Base-by-base conservation (phyloP, 2,888 invertebrate species). In the Lycaena phlaeas region DNA sequence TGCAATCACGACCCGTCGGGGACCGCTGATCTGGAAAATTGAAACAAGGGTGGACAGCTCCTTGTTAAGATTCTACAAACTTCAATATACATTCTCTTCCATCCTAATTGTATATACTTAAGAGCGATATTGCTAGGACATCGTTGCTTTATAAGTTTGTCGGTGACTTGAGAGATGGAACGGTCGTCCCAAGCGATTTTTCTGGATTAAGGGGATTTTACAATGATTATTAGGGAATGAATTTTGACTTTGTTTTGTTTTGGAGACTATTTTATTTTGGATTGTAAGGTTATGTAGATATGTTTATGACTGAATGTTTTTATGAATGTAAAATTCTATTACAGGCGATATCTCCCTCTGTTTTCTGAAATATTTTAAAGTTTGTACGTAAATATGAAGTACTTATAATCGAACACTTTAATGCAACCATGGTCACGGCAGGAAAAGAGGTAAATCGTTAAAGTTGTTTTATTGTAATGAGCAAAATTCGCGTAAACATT, bases 11-110 rank as follows among this genome's bases (percentile, higher is more conserved):
- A 55, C 45, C 45, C 61, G 78, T 70, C 68, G 62, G 61, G 61
- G 68, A 46, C 59, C 77, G 58, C 54, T 74, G 77, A 59, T 52
- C 74, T 57, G 79, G 79, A 81, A 82, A 82, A 82, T 82, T 81
- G 74, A 71, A 76, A 75, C 66, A 61, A 67, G 66, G 69, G 61
- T 52, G 45, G 38, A 44, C 36, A 37, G 36, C 18, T 45, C 34
- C 42, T 29, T 40, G 43, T 40, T 46, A 40, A 22, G 27, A 22
- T 29, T 36, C 14, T 17, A 28, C 27, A 27, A 30, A 50, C 48
- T 41, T 41, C 28, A 15, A 31, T 7, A 22, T 47, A 10, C 45
- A 36, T 2, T 14, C n/a, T 2, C 11, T 22, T 22, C 7, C 3
- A 18, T 12, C 11, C 17, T 15, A 22, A 28, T 28, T 10, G 17